These are phyloP conservation scores for Homarus gammarus DNA, from an alignment of 2,888 invertebrate genomes.

Conservation along the genomic window DNA sequence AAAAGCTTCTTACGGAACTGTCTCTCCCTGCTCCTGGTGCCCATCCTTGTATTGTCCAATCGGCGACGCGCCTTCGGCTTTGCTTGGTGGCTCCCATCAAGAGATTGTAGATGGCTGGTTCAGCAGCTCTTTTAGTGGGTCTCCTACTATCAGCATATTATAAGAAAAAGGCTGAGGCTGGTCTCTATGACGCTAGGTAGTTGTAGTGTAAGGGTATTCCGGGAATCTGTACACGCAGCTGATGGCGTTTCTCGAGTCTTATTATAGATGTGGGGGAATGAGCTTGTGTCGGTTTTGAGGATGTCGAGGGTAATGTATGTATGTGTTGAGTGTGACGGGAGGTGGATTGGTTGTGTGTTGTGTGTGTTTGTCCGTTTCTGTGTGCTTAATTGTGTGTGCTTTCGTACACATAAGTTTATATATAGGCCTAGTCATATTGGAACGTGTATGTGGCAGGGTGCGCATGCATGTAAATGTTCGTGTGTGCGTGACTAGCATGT, in stretches of 20 bases:
- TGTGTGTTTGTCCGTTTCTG: neutral
- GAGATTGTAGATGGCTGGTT: too few species aligned
- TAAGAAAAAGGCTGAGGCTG: neutral
- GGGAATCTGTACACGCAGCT: neutral
- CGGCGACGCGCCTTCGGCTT: too few species aligned
- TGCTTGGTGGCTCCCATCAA: too few species aligned
- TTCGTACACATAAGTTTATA: neutral
- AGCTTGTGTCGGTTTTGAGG: neutral
- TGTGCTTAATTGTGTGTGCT: neutral
- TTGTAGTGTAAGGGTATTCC: neutral
- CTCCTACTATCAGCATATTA: neutral
- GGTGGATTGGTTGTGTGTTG: neutral
- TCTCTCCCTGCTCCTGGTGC: too few species aligned
- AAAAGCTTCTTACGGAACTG: too few species aligned
- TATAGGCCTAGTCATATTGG: neutral
- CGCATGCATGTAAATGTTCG: neutral
- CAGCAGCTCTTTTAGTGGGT: too few species aligned
- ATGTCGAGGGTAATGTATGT: neutral
- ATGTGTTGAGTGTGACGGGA: neutral
- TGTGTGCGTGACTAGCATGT: neutral
- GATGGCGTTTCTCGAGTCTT: neutral
- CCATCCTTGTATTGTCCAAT: too few species aligned
- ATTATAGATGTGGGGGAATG: neutral
- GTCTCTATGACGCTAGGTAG: neutral
- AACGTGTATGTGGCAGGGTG: neutral